Conservation (phyloP, 1,140 invertebrate species). For the Hesperophylax magnus region DNA sequence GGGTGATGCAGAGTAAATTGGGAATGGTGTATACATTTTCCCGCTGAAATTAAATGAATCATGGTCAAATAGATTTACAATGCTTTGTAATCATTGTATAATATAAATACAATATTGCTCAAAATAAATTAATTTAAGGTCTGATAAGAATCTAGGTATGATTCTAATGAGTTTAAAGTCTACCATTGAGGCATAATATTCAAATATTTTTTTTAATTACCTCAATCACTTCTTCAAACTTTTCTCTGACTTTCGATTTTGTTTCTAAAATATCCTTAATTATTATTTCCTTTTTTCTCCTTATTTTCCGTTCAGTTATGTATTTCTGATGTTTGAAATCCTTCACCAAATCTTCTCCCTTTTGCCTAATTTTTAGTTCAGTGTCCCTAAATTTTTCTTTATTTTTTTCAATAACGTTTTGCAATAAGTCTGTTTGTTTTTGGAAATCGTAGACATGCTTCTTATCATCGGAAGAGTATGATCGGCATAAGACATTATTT, state of each 20-base stretch:
- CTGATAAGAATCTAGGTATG: too few species aligned
- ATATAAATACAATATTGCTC: too few species aligned
- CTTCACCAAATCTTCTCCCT: slow-evolving; percentile 70
- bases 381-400: slow-evolving; percentile 72
- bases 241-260: slow-evolving; percentile 75
- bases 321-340: slow-evolving; percentile 73
- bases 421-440: slow-evolving; percentile 68
- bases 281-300: slow-evolving; percentile 74
- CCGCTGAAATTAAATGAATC: slow-evolving; percentile 70
- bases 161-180: too few species aligned
- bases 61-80: slow-evolving; percentile 1
- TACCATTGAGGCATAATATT: neutral
- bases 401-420: slow-evolving; percentile 73
- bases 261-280: slow-evolving; percentile 79
- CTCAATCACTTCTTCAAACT: slow-evolving; percentile 79
- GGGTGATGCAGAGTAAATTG: slow-evolving; percentile 87
- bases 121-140: too few species aligned
- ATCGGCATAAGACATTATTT: neutral
- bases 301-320: slow-evolving; percentile 68
- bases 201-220: slow-evolving; percentile 60
- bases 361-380: slow-evolving; percentile 70
- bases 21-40: slow-evolving; percentile 96
- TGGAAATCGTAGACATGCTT: slow-evolving; percentile 65
- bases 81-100: neutral
- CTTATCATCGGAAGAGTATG: slow-evolving; percentile 63